Evolutionary conservation across 2,888 invertebrate genomes (phyloP).

Genomic region (Callosobruchus maculatus): DNA sequence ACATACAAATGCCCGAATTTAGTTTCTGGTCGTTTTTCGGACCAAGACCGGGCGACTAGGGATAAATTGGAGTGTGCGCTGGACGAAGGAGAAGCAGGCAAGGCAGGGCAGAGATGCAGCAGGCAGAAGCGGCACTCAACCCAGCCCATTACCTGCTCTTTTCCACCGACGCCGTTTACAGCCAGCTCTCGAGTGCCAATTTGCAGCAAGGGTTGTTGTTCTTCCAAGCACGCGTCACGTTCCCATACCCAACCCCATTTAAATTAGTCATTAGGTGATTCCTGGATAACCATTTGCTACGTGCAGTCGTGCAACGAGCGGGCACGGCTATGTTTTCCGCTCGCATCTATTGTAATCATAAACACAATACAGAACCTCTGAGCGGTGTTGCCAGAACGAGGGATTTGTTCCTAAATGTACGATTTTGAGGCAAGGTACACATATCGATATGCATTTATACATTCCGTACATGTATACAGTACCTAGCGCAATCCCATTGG

Average conservation of each 20-base stretch:
- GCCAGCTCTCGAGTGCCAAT: not conserved
- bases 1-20: not conserved
- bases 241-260: not conserved
- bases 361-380: no score
- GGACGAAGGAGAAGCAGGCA: not conserved
- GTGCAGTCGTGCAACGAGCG: not conserved
- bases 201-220: not conserved
- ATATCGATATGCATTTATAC: no score
- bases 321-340: no score
- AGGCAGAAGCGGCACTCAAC: not conserved
- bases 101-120: not conserved
- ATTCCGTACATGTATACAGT: no score
- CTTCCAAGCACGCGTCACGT: not conserved
- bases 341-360: no score
- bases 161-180: not conserved
- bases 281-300: not conserved
- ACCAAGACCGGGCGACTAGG: not conserved
- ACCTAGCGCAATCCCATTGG: no score
- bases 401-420: no score
- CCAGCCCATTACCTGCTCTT: not conserved
- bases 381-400: no score
- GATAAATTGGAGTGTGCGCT: not conserved
- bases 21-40: not conserved
- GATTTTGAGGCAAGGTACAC: no score
- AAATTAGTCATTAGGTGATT: not conserved